Base-by-base conservation (phyloP, 1,140 invertebrate species). In the Cheumatopsyche charites region DNA sequence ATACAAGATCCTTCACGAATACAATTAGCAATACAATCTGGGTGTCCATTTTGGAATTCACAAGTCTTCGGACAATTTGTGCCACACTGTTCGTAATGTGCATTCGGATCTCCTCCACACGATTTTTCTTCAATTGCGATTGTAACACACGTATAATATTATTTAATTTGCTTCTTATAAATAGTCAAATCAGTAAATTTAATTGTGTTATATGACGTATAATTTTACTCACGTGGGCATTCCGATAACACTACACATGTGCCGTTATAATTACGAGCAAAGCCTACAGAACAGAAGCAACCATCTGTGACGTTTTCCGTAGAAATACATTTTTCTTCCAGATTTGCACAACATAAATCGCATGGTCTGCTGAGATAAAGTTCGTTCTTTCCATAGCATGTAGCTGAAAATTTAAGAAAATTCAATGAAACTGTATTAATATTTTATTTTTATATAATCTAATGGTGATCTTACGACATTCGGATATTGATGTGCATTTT, bases 221-320 rank as follows among this genome's bases (percentile, higher is more conserved):
- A 0, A 25, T 19, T 36, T 45, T 23, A 43, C 17, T 66, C 43
- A 66, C 63, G 41, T 3, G 63, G 42, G 47, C 63, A 66, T 26
- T n/a, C n/a, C n/a, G n/a, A 1, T 47, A n/a, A 21, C 42, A n/a
- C 6, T 19, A 66, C 23, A 23, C 63, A 66, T 7, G 25, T 23
- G n/a, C 63, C 63, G 1, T 45, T 66, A 23, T 47, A n/a, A 47
- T 66, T 21, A 25, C 63, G n/a, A 15, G 63, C 63, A n/a, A 23
- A 47, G 1, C 63, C 63, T 23, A 47, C 1, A 13, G 47, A 47
- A 21, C 63, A 66, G 43, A 23, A 66, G 43, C 63, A 66, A n/a
- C 63, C 63, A 23, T 47, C n/a, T n/a, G 5, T 2, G 25, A 43
- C 63, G 47, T 12, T 19, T 13, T 58, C 13, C 4, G 9, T 25